Evolutionary conservation across 1,140 invertebrate genomes (phyloP), one percentile per base, ranked within the genome.

Genomic region (Cotesia glomerata): DNA sequence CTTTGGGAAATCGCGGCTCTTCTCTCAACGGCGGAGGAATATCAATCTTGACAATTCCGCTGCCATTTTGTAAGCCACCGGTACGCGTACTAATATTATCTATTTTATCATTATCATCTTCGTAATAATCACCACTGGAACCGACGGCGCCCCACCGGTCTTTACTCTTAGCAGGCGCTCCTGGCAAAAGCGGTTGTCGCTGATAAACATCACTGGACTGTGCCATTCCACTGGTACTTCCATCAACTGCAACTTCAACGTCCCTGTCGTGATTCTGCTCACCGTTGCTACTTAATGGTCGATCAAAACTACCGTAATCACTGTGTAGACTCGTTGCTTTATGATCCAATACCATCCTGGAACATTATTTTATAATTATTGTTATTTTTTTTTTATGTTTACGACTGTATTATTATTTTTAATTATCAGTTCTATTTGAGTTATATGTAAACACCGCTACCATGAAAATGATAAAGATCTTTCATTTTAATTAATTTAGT

Each of bases 1-100:
- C 92, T 81, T 92, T 91, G 4, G 91, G 91, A 82, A 90, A 92
- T 75, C 90, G 83, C 1, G 90, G 90, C 79, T 91, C 90, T 75
- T 91, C 90, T 72, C 90, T 80, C 0, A 87, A 81, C 11, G 89
- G 88, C 26, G 87, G 80, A 4, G 90, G 89, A 66, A 91, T 87
- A 77, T 90, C 89, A 54, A 91, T 85, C 75, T 88, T 88, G 64
- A 91, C 84, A 54, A 88, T 83, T 9, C 85, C 85, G 73, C 84
- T 86, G 11, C 83, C 82, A 65, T 84, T 84, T 13, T 82, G 81
- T 76, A 86, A 67, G 2, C 79, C 79, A 14, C 39, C 11, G 39
- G 80, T 74, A 75, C 82, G 76, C 5, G 75, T 69, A 18, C 81
- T 80, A 26, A 85, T 78, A 32, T 78, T 71, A 72, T 86, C 85